phyloP scores from a whole-genome alignment of 1,140 invertebrate genomes.

The Zaprionus tsacasi region DNA sequence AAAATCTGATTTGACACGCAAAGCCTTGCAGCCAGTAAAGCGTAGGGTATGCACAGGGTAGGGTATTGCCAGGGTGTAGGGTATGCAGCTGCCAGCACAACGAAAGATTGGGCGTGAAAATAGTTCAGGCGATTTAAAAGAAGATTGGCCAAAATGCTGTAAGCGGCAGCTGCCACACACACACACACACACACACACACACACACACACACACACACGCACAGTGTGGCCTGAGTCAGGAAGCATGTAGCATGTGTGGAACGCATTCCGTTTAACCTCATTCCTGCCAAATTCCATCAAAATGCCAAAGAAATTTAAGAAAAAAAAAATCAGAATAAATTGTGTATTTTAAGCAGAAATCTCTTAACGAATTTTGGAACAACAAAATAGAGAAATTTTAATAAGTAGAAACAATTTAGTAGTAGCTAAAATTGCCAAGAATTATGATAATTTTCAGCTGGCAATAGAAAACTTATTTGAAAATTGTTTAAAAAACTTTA shows the following conservation, averaged over 20 bases:
- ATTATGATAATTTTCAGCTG: too few relatives aligned
- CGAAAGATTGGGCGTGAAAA: constrained; percentile 38
- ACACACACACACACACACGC: neutral
- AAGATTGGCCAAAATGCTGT: constrained; percentile 31
- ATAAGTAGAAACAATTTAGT: too few relatives aligned
- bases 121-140: constrained; percentile 11
- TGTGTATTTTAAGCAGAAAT: too few relatives aligned
- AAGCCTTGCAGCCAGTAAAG: constrained; percentile 38
- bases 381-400: too few relatives aligned
- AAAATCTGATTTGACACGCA: constrained; percentile 79
- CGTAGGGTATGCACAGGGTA: neutral
- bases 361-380: too few relatives aligned
- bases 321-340: too few relatives aligned
- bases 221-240: neutral
- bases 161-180: constrained; percentile 28
- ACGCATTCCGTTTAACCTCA: constrained; percentile 11
- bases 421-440: too few relatives aligned
- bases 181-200: neutral
- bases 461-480: too few relatives aligned
- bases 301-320: neutral
- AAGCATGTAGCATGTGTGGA: constrained; percentile 1
- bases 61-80: neutral
- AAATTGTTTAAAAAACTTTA: too few relatives aligned
- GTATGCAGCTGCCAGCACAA: constrained; percentile 1
- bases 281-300: neutral